phyloP scores from a whole-genome alignment of 2,888 invertebrate genomes.

The Tethea ocularis region DNA sequence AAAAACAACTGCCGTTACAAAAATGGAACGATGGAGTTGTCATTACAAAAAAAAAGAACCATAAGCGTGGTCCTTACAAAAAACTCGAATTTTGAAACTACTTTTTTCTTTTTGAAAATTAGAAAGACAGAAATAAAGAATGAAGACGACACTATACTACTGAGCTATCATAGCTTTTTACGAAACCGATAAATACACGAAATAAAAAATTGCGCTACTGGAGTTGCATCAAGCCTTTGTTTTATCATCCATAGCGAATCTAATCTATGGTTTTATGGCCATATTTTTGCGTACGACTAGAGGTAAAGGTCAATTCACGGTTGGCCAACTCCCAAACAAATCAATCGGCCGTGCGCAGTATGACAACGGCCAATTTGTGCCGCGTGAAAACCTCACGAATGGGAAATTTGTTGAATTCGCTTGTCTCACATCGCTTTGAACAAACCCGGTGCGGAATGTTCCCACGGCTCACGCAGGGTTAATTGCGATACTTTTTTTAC shows the following conservation, averaged over 20 bases:
- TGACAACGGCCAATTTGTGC: conserved; percentile 33
- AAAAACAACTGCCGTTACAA: too few species aligned
- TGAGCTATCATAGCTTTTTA: background rate
- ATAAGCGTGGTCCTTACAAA: too few species aligned
- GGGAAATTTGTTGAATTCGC: conserved; percentile 26
- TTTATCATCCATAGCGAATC: background rate
- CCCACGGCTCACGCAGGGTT: conserved; percentile 14
- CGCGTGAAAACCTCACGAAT: conserved; percentile 30
- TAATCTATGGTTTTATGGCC: background rate
- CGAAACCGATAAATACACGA: background rate
- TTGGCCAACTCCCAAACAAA: conserved; percentile 17
- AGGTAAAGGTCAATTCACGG: background rate
- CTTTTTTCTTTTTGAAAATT: too few species aligned
- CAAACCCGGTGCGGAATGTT: conserved; percentile 15
- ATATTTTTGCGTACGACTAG: background rate
- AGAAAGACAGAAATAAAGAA: too few species aligned
- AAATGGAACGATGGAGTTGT: too few species aligned
- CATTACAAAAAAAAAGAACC: too few species aligned
- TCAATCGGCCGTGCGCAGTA: conserved; percentile 23
- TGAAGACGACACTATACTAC: too few species aligned
- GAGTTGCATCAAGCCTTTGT: background rate
- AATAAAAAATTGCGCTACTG: background rate
- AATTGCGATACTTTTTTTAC: conserved; percentile 9
- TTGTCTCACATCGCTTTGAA: conserved; percentile 27
- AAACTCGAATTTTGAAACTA: too few species aligned